phyloP scores from a whole-genome alignment of 1,140 invertebrate species.

The Chironomus tepperi region DNA sequence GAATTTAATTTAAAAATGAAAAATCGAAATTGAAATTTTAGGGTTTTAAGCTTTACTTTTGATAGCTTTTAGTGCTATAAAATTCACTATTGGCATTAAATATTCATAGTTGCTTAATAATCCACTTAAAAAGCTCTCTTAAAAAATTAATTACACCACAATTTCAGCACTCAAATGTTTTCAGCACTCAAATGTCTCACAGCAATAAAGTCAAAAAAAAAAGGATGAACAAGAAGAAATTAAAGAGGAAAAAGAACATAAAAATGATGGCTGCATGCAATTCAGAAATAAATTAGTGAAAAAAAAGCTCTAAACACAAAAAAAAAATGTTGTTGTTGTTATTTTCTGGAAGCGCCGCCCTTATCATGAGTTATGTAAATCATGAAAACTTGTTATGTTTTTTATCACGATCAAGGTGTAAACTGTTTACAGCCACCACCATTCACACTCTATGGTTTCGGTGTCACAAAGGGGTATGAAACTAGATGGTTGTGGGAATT shows the following conservation, averaged over 20 bases:
- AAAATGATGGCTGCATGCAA: conserved; percentile 19
- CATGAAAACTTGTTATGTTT: conserved; percentile 11
- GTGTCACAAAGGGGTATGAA: too few relatives aligned
- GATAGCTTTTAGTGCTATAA: too few relatives aligned
- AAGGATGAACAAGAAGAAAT: not conserved
- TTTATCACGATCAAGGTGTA: conserved; percentile 22
- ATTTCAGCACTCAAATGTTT: too few relatives aligned
- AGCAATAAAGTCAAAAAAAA: not conserved
- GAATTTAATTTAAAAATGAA: too few relatives aligned
- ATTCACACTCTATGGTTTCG: not conserved
- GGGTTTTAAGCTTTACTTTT: too few relatives aligned
- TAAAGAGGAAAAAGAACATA: not conserved
- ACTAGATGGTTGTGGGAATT: too few relatives aligned
- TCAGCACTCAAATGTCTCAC: not conserved
- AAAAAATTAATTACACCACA: not conserved
- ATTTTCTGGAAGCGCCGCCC: not conserved
- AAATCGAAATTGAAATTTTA: too few relatives aligned
- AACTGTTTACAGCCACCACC: conserved; percentile 15
- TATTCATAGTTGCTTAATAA: too few relatives aligned
- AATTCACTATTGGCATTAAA: too few relatives aligned
- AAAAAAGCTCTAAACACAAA: not conserved
- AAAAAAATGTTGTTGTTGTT: not conserved
- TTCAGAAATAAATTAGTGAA: conserved; percentile 17
- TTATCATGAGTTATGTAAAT: conserved; percentile 22
- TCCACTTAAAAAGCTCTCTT: not conserved